Evolutionary conservation across 2,888 invertebrate genomes (phyloP).

Genomic region (Acanthosepion lycidas): DNA sequence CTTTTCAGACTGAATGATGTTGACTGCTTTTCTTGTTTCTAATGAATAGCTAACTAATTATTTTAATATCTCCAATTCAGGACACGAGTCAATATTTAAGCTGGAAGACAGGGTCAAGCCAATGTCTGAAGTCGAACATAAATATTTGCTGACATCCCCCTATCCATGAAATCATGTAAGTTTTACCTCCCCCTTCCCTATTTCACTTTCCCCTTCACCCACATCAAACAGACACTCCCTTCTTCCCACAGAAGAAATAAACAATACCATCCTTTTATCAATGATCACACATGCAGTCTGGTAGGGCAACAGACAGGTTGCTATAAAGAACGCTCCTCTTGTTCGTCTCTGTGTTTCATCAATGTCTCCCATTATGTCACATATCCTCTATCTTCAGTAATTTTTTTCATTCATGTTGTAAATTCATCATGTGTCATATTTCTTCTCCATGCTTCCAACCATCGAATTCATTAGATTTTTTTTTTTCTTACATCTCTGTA

Average conservation of each 20-base stretch:
- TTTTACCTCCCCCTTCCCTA: constrained; percentile 34
- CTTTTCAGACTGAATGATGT: constrained; percentile 4
- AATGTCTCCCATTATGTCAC: not conserved
- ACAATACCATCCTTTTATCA: not conserved
- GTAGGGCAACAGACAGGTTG: not conserved
- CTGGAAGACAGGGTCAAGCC: constrained; percentile 45
- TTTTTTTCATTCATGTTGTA: constrained; percentile 15
- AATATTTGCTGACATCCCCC: constrained; percentile 47
- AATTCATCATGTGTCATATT: not conserved
- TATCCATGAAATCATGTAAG: constrained; percentile 47
- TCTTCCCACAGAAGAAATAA: not conserved
- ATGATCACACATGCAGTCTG: not conserved
- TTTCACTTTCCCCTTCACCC: not conserved
- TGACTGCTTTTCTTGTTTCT: constrained; percentile 13
- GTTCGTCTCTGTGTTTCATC: not conserved
- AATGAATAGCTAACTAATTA: constrained; percentile 37
- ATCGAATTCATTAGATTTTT: not conserved
- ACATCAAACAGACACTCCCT: not conserved
- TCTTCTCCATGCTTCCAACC: not conserved
- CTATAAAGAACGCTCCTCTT: not conserved
- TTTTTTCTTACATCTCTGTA: not conserved
- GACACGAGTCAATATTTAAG: constrained; percentile 44
- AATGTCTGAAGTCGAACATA: constrained; percentile 46
- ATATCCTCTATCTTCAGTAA: not conserved
- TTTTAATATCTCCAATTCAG: constrained; percentile 41